A percentile compares a stretch with the other conserved stretches of the same genome.
These are phyloP conservation scores for Astur gentilis DNA, from an alignment of 2,113 vertebrate genomes.

Conservation along the genomic window DNA sequence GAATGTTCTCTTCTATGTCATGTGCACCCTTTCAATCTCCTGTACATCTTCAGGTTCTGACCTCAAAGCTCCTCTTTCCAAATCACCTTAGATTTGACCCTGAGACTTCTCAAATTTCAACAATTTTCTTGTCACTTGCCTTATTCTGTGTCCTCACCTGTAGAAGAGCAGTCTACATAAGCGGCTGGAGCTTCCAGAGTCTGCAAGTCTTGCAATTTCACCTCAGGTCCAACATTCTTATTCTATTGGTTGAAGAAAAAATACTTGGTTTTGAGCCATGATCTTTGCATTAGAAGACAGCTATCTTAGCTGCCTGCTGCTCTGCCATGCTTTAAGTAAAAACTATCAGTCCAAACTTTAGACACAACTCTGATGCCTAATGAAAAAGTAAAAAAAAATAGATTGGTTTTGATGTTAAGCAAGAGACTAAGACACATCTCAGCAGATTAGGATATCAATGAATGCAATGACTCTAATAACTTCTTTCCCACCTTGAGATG, in stretches of 20 bases:
- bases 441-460: neutral
- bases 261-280: neutral
- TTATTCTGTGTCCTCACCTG: neutral
- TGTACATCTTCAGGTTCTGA: neutral
- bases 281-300: neutral
- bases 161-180: neutral
- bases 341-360: neutral
- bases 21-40: neutral
- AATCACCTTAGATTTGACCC: neutral
- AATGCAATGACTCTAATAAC: neutral
- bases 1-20: neutral
- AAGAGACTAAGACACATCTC: neutral
- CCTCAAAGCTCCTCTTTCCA: neutral
- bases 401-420: neutral
- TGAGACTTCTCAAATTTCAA: neutral
- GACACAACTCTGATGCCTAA: neutral
- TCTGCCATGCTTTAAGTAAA: neutral
- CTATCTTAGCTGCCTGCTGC: neutral
- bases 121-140: neutral
- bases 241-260: neutral
- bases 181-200: neutral
- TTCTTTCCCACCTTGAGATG: neutral
- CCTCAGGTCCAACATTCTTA: neutral
- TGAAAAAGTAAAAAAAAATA: neutral
- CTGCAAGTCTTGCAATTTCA: neutral